Evolutionary conservation across 2,888 invertebrate species (phyloP), one percentile per base, ranked within the genome.

Genomic region (Coenonympha arcania): DNA sequence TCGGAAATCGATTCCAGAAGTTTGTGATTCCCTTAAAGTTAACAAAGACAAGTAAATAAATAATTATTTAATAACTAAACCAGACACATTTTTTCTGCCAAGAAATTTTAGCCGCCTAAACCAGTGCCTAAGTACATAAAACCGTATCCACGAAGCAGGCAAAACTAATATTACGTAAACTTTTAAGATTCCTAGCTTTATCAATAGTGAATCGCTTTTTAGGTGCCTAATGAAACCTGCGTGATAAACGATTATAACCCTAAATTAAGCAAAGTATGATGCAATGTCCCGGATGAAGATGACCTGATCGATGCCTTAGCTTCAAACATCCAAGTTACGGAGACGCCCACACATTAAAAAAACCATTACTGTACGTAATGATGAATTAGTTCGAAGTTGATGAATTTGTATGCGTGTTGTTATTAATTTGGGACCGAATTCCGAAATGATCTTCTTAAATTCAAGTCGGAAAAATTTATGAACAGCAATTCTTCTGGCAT

Each of bases 261-360:
- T 52, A 54, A 51, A 55, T 47, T 50, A 49, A 46, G 55, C 51
- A 31, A 50, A 33, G 36, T 11, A 60, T 66, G 61, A 65, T 57
- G 63, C 56, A 61, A 64, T 52, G 48, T 47, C 49, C 51, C 53
- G 37, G 39, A 54, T 50, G 53, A 58, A 56, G 59, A 61, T 59
- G 59, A 59, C 44, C 63, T 61, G 64, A 65, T 69, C 56, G 55
- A 63, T 64, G 60, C 55, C 45, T 30, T 30, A 54, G 57, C 48
- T 52, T 51, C 41, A 52, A 55, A 55, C 3, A 43, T 31, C 48
- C 45, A 54, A 61, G 55, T 51, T 59, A 55, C 55, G 59, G 59
- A 56, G 60, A 63, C 69, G 65, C 69, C 69, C 62, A 65, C 63
- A 53, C 55, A 62, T 62, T 61, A 62, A 57, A 59, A 59, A 54